Base-by-base conservation (phyloP, 2,888 invertebrate species). In the Tuta absoluta region DNA sequence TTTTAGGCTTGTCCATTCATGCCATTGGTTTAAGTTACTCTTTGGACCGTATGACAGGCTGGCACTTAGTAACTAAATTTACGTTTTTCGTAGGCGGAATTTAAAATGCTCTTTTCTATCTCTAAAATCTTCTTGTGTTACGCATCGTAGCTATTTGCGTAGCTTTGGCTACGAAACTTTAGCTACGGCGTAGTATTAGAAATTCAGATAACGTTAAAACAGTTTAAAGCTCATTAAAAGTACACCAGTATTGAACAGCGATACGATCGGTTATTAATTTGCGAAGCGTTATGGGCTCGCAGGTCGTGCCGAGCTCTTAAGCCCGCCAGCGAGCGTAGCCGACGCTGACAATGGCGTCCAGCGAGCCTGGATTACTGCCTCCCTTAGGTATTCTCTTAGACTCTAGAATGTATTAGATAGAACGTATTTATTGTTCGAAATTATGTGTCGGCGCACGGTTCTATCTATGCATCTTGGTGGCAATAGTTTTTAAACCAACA, bases 221-320 rank as follows among this genome's bases (percentile, higher is more conserved):
- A 24, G n/a, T 2, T 56, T 24, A 24, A 28, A 56, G 33, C 10
- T 21, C 21, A 14, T 58, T 33, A 33, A 57, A 57, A 17, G 17
- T 28, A 49, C 63, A 63, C 62, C n/a, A 33, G 65, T 60, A 64
- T 59, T 51, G 72, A 45, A 60, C 71, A 75, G 71, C 72, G 75
- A 69, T 70, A 71, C 76, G 77, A 84, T 81, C 75, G 81, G 81
- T 85, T 87, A 87, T 87, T 87, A 87, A 87, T 89, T 87, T 84
- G 77, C 78, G 77, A 86, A 87, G 80, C 78, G 80, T 33, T 49
- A 49, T 14, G 12, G 49, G 51, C 49, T 48, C 45, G 3, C 80
- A 79, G 75, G 77, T 75, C 72, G 71, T 68, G 67, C 69, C 71
- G 79, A 83, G 82, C 86, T 79, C 82, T 82, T 88, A 87, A 87